Percentiles rank a stretch among this genome's conserved stretches.
Conservation (phyloP, 2,797 vertebrate genomes). For the Acanthurus tractus region DNA sequence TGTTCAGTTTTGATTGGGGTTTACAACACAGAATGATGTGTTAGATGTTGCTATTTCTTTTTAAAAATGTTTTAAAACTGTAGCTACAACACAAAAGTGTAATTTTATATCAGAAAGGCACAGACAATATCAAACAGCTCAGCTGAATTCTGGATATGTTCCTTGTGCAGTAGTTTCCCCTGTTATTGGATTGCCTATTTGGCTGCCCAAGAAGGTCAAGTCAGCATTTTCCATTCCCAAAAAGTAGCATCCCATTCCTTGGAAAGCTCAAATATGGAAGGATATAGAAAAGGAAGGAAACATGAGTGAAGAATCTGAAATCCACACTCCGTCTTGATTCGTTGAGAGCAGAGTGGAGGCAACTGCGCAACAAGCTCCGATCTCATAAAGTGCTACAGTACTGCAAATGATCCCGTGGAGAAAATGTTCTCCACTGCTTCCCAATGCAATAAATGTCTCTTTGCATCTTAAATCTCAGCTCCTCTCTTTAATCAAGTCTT, state of each 20-base stretch:
- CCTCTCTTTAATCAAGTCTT: constrained; percentile 72
- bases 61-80: constrained; percentile 67
- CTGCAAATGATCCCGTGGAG: constrained; percentile 71
- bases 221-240: constrained; percentile 76
- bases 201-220: constrained; percentile 61
- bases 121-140: constrained; percentile 57
- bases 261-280: constrained; percentile 52
- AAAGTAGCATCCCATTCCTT: constrained; percentile 63
- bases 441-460: constrained; percentile 79
- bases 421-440: constrained; percentile 72
- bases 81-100: constrained; percentile 75
- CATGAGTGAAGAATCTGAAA: constrained; percentile 53
- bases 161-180: constrained; percentile 64
- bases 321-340: constrained; percentile 45
- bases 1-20: constrained; percentile 80
- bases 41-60: constrained; percentile 70
- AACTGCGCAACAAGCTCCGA: constrained; percentile 56
- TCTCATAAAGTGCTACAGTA: constrained; percentile 64
- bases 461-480: constrained; percentile 76
- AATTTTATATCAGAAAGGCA: constrained; percentile 77
- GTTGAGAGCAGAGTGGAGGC: constrained; percentile 30
- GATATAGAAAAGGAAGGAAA: constrained; percentile 28
- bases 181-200: constrained; percentile 65
- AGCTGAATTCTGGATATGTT: constrained; percentile 65
- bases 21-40: constrained; percentile 72